These are phyloP conservation scores for Pocillopora verrucosa DNA, from an alignment of 64 coral and sea anemone species.

Conservation along the genomic window DNA sequence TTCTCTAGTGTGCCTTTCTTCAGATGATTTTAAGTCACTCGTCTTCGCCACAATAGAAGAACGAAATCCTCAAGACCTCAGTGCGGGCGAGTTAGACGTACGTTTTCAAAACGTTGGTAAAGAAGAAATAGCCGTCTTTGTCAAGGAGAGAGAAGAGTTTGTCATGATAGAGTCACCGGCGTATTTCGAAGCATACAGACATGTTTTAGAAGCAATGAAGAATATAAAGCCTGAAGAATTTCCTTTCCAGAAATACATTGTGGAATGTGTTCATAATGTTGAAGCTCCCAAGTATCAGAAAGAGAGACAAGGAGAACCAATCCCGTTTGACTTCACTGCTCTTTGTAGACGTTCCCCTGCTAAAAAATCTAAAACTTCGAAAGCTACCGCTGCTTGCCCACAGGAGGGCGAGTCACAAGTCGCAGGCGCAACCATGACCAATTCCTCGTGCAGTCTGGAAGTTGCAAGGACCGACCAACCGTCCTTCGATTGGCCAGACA, in stretches of 20 bases:
- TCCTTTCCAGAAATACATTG: constrained; percentile 63
- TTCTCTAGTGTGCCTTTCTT: constrained; percentile 67
- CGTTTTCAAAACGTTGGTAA: constrained; percentile 53
- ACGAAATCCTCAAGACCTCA: constrained; percentile 23
- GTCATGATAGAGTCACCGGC: constrained; percentile 75
- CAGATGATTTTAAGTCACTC: constrained; percentile 70
- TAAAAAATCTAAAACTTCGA: neutral
- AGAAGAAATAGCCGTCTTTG: constrained; percentile 21
- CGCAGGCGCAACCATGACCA: neutral
- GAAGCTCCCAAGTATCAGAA: constrained; percentile 32
- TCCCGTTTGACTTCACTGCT: neutral
- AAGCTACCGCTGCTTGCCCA: neutral
- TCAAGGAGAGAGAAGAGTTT: constrained; percentile 43
- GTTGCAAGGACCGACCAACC: neutral
- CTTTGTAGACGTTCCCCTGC: neutral
- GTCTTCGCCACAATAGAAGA: constrained; percentile 72
- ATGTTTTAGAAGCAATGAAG: constrained; percentile 56
- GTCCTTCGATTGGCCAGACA: constrained; percentile 22
- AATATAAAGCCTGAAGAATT: constrained; percentile 18
- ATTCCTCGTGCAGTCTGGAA: neutral
- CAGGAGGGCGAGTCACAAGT: neutral
- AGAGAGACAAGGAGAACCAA: neutral
- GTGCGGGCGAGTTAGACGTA: constrained; percentile 61
- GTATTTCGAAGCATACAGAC: constrained; percentile 79
- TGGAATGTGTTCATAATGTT: constrained; percentile 40